A percentile compares a stretch with the other conserved stretches of the same genome.
Evolutionary conservation across 2,797 vertebrate genomes (phyloP).

Genomic region (Gephyroberyx darwinii): DNA sequence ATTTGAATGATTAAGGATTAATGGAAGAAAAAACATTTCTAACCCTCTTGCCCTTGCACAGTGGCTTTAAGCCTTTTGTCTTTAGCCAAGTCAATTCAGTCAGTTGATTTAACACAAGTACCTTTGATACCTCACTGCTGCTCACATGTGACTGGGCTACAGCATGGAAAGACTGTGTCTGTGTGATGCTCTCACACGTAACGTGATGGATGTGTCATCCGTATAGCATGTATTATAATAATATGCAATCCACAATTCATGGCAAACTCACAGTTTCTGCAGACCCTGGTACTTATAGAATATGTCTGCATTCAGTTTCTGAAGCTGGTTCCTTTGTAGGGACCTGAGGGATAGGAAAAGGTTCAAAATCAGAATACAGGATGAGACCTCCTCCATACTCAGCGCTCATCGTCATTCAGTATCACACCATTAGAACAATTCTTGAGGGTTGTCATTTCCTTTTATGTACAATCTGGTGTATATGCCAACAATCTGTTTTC

Average conservation of each 20-base stretch:
- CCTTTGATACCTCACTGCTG: no score
- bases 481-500: no score
- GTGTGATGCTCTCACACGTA: no score
- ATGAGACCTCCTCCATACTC: background rate
- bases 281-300: conserved; percentile 89
- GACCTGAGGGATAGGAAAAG: conserved; percentile 81
- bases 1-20: background rate
- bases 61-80: no score
- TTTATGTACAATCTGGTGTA: no score
- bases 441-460: no score
- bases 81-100: no score
- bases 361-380: background rate
- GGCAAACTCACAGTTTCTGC: conserved; percentile 88
- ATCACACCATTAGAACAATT: no score
- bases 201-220: background rate
- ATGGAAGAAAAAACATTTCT: background rate
- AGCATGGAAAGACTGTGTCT: no score
- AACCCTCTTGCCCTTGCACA: background rate
- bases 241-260: conserved; percentile 5
- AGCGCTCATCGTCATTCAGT: background rate
- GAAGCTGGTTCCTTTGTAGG: conserved; percentile 87
- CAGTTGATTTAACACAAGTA: no score
- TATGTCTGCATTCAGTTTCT: conserved; percentile 84
- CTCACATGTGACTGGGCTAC: no score
- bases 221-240: background rate